Evolutionary conservation across 1,140 invertebrate genomes (phyloP).

Genomic region (Eulimnadia texana): DNA sequence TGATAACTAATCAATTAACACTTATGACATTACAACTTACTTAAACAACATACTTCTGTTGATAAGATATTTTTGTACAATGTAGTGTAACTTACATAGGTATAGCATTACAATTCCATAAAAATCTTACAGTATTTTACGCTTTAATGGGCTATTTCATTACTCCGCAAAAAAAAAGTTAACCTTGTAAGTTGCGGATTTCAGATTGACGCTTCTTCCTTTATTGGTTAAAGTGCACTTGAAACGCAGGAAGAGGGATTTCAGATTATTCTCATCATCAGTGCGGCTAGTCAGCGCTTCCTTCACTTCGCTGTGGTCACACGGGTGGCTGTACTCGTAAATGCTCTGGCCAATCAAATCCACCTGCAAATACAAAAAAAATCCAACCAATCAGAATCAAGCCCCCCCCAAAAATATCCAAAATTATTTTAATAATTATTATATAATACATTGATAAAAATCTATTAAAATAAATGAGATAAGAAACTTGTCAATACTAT

Average conservation of each 20-base stretch:
- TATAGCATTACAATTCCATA: too few species aligned
- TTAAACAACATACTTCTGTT: too few species aligned
- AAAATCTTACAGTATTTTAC: too few species aligned
- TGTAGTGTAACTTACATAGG: too few species aligned
- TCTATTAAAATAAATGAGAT: neutral
- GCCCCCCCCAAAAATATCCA: too few species aligned
- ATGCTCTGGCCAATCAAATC: constrained; percentile 87
- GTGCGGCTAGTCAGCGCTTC: constrained; percentile 44
- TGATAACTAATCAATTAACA: too few species aligned
- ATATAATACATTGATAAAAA: too few species aligned
- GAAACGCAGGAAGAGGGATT: constrained; percentile 61
- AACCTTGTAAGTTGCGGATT: constrained; percentile 87
- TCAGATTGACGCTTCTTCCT: constrained; percentile 78
- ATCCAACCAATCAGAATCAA: neutral
- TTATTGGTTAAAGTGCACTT: constrained; percentile 85
- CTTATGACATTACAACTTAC: too few species aligned
- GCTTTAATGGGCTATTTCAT: too few species aligned
- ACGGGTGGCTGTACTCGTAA: constrained; percentile 85
- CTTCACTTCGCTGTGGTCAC: constrained; percentile 82
- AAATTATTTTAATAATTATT: neutral
- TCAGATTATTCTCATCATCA: constrained; percentile 24
- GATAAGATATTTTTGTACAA: too few species aligned
- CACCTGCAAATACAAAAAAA: constrained; percentile 44
- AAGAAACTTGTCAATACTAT: neutral
- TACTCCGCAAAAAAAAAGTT: too few species aligned